phyloP scores from a whole-genome alignment of 2,888 invertebrate species.

The Cactoblastis cactorum region DNA sequence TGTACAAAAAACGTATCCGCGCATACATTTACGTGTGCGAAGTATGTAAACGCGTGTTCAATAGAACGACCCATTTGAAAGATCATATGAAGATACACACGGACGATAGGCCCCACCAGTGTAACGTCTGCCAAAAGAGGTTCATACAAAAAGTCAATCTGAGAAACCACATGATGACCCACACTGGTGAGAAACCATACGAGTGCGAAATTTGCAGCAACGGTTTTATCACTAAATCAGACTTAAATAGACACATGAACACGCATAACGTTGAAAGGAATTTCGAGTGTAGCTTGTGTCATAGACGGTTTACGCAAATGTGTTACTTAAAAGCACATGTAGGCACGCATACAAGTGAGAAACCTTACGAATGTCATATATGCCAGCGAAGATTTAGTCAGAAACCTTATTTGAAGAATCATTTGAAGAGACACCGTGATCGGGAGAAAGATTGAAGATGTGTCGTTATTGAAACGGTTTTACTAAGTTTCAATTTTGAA shows the following conservation, averaged over 20 bases:
- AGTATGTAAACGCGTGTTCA: not conserved
- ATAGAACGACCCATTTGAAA: not conserved
- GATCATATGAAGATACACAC: slow-evolving; percentile 4
- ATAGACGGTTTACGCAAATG: not conserved
- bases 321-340: not conserved
- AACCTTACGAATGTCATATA: slow-evolving; percentile 1
- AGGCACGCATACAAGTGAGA: not conserved
- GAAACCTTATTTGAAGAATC: slow-evolving; percentile 1
- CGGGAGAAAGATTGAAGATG: not conserved
- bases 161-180: slow-evolving; percentile 3
- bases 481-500: too few relatives aligned
- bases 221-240: not conserved
- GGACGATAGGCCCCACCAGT: not conserved
- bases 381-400: slow-evolving; percentile 3
- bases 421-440: not conserved
- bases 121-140: not conserved
- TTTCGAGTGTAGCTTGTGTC: not conserved
- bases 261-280: slow-evolving; percentile 1
- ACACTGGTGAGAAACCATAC: slow-evolving; percentile 6
- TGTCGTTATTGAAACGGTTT: too few relatives aligned
- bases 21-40: not conserved
- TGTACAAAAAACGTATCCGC: slow-evolving; percentile 4
- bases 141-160: slow-evolving; percentile 5
- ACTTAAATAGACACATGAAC: slow-evolving; percentile 5
- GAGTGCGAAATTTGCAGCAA: not conserved